Percentiles rank a stretch among this genome's conserved stretches.
Conservation (phyloP, 1,140 invertebrate species). For the Periplaneta americana region DNA sequence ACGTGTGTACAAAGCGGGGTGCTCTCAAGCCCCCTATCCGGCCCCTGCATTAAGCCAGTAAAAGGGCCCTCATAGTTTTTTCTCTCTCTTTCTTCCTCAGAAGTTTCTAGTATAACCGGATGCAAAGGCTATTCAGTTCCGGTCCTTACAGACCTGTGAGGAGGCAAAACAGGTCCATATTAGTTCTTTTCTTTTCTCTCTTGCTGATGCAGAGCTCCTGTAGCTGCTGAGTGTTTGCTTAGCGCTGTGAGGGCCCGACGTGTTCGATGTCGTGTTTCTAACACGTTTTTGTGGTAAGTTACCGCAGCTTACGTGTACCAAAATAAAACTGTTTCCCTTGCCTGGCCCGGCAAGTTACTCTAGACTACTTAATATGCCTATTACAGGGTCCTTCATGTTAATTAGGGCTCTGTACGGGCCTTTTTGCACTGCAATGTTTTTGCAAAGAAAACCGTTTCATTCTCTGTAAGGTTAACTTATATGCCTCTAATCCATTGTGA, state of each 20-base stretch:
- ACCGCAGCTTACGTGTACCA: not conserved
- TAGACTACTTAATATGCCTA: not conserved
- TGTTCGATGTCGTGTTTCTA: not conserved
- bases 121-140: not conserved
- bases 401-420: not conserved
- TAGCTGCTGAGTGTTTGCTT: not conserved
- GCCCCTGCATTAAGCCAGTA: not conserved
- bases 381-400: not conserved
- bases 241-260: not conserved
- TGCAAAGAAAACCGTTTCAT: no score
- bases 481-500: no score
- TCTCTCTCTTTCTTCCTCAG: not conserved
- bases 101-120: constrained; percentile 3
- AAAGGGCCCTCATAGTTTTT: not conserved
- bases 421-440: not conserved
- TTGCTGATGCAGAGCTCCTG: not conserved
- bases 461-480: no score
- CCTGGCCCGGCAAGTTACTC: not conserved
- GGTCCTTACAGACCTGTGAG: not conserved
- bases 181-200: not conserved
- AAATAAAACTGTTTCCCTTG: not conserved
- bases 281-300: not conserved
- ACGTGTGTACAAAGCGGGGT: not conserved
- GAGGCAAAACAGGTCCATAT: constrained; percentile 1
- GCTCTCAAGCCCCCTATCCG: not conserved